phyloP scores from a whole-genome alignment of 1,140 invertebrate species.

The Drosophila sp. region DNA sequence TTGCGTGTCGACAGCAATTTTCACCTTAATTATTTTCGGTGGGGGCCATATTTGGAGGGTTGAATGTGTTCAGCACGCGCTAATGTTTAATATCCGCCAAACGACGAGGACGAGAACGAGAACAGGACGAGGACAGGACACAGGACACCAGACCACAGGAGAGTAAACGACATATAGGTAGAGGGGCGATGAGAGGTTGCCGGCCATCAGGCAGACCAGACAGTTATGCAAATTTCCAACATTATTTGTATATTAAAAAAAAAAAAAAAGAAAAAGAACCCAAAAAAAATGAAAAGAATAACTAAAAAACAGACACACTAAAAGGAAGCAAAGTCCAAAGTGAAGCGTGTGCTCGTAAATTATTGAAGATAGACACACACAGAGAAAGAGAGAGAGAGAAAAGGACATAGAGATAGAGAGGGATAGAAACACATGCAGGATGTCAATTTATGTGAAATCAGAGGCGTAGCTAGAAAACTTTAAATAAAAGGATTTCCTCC shows the following conservation, averaged over 20 bases:
- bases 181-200: background rate
- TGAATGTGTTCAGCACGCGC: slow-evolving; percentile 72
- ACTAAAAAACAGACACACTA: slow-evolving; percentile 14
- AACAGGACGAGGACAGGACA: slow-evolving; percentile 16
- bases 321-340: slow-evolving; percentile 58
- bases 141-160: slow-evolving; percentile 39
- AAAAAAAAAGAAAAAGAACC: slow-evolving; percentile 23
- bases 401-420: slow-evolving; percentile 9
- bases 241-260: slow-evolving; percentile 63
- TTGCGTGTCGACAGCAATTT: slow-evolving; percentile 81
- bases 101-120: too few relatives aligned
- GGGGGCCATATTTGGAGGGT: slow-evolving; percentile 23
- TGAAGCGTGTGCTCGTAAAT: slow-evolving; percentile 76
- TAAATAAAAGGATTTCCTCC: background rate
- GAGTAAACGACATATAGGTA: slow-evolving; percentile 20
- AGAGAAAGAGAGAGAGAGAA: slow-evolving; percentile 10
- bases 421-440: slow-evolving; percentile 15
- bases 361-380: slow-evolving; percentile 56
- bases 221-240: slow-evolving; percentile 77
- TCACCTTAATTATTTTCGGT: slow-evolving; percentile 78
- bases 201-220: slow-evolving; percentile 43
- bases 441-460: slow-evolving; percentile 26
- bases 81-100: slow-evolving; percentile 78
- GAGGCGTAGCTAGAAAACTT: background rate
- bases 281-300: background rate